Base-by-base conservation (phyloP, 2,797 vertebrate genomes). In the Danio choprae region DNA sequence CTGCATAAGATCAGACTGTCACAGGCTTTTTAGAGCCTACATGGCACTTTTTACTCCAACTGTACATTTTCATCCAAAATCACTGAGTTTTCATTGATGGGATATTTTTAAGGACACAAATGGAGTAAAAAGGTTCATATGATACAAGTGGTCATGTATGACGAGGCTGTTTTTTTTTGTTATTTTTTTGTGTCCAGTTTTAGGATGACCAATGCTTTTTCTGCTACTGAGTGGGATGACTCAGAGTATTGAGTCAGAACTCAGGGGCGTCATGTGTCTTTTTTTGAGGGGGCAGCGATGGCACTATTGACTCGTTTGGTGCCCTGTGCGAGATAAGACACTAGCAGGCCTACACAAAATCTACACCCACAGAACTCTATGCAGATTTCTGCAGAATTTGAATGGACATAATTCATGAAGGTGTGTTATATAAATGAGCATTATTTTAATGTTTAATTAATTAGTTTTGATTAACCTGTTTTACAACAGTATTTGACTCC, bases 161-260 rank as follows among this genome's bases (percentile, higher is more conserved):
- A 59, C 4, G 5, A 69, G 46, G 46, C 8, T 38, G 15, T 69
- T 41, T 75, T 16, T 63, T 40, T 15, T 22, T 53, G 10, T 55
- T 69, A 41, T 75, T 16, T 63, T 40, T 15, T 22, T 53, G 10
- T 55, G 40, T 22, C 18, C 7, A 12, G 15, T 44, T 77, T 65
- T 7, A 0, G 44, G 36, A 22, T 65, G 18, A 43, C 40, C 3
- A 43, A n/a, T 51, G 22, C 22, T 48, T 18, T 59, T 50, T 11
- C 1, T 20, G 43, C 44, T 41, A 5, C 10, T 18, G 16, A 44
- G 20, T 44, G 48, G 38, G 55, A n/a, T 20, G 41, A 48, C 11
- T 59, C 63, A 22, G n/a, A 48, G n/a, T 13, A 68, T 44, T 50
- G 55, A 78, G 29, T 59, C 43, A 77, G 40, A 18, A 12, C n/a